Base-by-base conservation (phyloP, 2,113 vertebrate species). In the Erpornis zantholeuca region DNA sequence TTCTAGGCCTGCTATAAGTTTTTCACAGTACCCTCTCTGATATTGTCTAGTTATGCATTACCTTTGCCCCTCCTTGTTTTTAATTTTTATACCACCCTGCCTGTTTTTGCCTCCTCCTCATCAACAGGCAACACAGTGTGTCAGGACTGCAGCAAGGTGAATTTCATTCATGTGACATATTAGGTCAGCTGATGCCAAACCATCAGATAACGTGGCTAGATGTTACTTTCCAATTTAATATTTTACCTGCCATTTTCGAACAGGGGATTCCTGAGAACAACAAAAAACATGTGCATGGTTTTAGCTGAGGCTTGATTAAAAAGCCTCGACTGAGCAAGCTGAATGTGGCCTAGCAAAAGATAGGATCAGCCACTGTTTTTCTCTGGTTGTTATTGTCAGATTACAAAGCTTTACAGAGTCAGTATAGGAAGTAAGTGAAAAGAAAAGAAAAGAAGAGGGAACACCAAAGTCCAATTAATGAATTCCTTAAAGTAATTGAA, bases 401-500 rank as follows among this genome's bases (percentile, higher is more conserved):
- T 89, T 79, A 76, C 60, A 78, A 93, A 88, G 90, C 45, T 84
- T 82, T 93, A 86, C 42, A 42, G 50, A 77, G 25, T 87, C 76
- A 73, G 31, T 84, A 24, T 40, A 84, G 42, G 72, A 75, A 86
- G 71, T 53, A 90, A 92, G 23, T 33, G 73, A 83, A 90, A 59
- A 78, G 40, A 76, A 83, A 78, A 79, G 35, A 65, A 86, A 87
- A 83, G 28, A 65, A 83, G 28, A 65, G 52, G 54, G 44, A 94
- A 63, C 73, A 52, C 44, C 40, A 57, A 92, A 82, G 45, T 86
- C 42, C 78, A 87, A 63, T 63, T 80, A 85, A 82, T 75, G 29
- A 86, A 64, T 91, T 92, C 90, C 66, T 87, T 91, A 72, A 97
- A 96, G 81, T 88, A 96, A 79, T 57, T 95, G 88, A 87, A 93